Percentiles rank a stretch among this genome's conserved stretches.
These are phyloP conservation scores for Gryllus bimaculatus DNA, from an alignment of 1,140 invertebrate genomes.

Conservation along the genomic window DNA sequence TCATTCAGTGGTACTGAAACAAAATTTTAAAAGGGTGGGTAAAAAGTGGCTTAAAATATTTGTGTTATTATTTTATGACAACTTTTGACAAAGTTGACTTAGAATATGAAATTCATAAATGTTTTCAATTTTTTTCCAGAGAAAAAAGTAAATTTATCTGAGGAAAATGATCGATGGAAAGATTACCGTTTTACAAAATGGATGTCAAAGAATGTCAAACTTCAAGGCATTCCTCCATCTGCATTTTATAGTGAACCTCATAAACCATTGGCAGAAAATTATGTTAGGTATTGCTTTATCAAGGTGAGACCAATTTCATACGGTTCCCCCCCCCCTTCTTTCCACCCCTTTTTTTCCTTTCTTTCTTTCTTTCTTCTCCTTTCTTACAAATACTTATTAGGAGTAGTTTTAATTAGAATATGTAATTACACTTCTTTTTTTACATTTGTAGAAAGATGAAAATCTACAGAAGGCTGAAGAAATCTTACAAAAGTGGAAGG, in stretches of 20 bases:
- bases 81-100: no score
- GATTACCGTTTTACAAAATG: slow-evolving; percentile 94
- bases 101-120: no score
- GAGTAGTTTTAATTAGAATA: no score
- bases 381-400: no score
- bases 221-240: slow-evolving; percentile 87
- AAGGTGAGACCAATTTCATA: slow-evolving; percentile 59
- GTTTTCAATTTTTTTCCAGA: slow-evolving; percentile 19
- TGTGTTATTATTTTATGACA: no score
- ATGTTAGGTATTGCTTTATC: slow-evolving; percentile 86
- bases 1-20: no score
- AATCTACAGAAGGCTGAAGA: slow-evolving; percentile 59
- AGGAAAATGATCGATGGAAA: slow-evolving; percentile 58
- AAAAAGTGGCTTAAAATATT: no score
- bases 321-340: no score
- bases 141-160: slow-evolving; percentile 44
- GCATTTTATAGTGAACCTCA: slow-evolving; percentile 83
- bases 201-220: slow-evolving; percentile 85
- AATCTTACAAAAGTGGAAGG: slow-evolving; percentile 51
- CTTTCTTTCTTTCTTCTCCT: no score
- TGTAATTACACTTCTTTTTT: slow-evolving; percentile 13
- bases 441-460: slow-evolving; percentile 56
- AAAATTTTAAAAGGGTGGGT: no score
- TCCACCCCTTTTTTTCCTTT: no score
- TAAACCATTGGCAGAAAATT: slow-evolving; percentile 78